A percentile compares a stretch with the other conserved stretches of the same genome.
Evolutionary conservation across 1,140 invertebrate genomes (phyloP).

Genomic region (Bombus sylvicola): DNA sequence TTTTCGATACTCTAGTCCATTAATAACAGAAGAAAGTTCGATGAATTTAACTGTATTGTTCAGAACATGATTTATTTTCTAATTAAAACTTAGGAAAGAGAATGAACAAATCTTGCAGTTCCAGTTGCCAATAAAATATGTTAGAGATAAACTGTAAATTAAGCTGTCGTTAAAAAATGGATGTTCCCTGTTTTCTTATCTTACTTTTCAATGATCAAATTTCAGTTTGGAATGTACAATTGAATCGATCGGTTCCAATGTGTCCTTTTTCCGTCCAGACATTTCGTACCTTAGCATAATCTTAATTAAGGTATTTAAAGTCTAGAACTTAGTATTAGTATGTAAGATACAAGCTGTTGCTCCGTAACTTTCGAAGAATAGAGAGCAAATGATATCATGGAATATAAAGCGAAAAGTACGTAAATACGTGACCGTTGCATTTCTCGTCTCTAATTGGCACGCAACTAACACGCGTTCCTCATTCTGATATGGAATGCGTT

Average conservation of each 20-base stretch:
- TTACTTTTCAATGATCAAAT: slow-evolving; percentile 6
- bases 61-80: neutral
- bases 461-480: neutral
- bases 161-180: neutral
- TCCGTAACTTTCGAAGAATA: neutral
- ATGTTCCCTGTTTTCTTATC: neutral
- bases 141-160: neutral
- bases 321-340: neutral
- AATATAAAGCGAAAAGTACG: neutral
- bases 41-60: neutral
- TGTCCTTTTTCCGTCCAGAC: neutral
- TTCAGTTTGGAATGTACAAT: neutral
- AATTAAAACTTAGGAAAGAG: neutral
- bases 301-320: slow-evolving; percentile 43
- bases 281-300: neutral
- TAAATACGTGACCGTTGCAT: neutral
- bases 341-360: neutral
- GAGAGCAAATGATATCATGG: neutral
- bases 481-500: neutral
- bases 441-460: neutral
- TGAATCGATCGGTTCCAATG: neutral
- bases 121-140: neutral
- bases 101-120: neutral
- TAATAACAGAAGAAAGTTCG: neutral
- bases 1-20: neutral